A percentile compares a stretch with the other conserved stretches of the same genome.
phyloP scores from a whole-genome alignment of 2,113 vertebrate species.

The Microtus pennsylvanicus region DNA sequence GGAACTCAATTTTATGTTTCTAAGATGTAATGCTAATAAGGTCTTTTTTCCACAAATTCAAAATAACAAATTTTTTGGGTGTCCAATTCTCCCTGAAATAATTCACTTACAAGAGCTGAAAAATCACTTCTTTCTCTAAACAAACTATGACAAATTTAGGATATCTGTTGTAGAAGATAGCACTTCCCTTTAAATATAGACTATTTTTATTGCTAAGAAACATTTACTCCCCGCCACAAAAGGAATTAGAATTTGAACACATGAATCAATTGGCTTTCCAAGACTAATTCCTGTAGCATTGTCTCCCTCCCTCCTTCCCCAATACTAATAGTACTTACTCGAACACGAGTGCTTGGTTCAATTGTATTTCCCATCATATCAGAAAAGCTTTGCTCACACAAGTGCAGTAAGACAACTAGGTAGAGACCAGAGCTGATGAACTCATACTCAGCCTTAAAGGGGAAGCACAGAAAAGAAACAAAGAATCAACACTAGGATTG shows the following conservation, averaged over 20 bases:
- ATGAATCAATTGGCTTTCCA: slow-evolving; percentile 37
- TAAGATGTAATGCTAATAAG: slow-evolving; percentile 6
- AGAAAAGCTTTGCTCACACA: slow-evolving; percentile 98
- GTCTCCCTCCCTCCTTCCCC: slow-evolving; percentile 1
- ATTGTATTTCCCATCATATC: slow-evolving; percentile 96
- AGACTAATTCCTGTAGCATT: neutral
- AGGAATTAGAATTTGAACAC: neutral
- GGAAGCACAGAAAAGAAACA: slow-evolving; percentile 71
- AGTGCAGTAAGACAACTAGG: slow-evolving; percentile 97
- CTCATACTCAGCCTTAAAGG: slow-evolving; percentile 95
- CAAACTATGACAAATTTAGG: slow-evolving; percentile 56
- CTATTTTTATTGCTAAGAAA: slow-evolving; percentile 60
- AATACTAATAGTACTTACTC: slow-evolving; percentile 89
- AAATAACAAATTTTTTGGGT: neutral
- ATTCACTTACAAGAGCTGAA: slow-evolving; percentile 42
- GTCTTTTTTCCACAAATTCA: neutral
- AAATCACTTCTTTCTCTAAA: slow-evolving; percentile 59
- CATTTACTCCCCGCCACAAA: neutral
- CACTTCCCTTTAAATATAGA: slow-evolving; percentile 59
- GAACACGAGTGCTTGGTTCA: slow-evolving; percentile 92
- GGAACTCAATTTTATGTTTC: slow-evolving; percentile 55
- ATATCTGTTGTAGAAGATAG: slow-evolving; percentile 53
- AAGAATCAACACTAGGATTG: slow-evolving; percentile 67
- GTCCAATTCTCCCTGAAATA: slow-evolving; percentile 58
- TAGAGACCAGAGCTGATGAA: slow-evolving; percentile 99